A percentile compares a stretch with the other conserved stretches of the same genome.
Conservation (phyloP, 2,113 vertebrate genomes). For the Sakesphorus luctuosus region DNA sequence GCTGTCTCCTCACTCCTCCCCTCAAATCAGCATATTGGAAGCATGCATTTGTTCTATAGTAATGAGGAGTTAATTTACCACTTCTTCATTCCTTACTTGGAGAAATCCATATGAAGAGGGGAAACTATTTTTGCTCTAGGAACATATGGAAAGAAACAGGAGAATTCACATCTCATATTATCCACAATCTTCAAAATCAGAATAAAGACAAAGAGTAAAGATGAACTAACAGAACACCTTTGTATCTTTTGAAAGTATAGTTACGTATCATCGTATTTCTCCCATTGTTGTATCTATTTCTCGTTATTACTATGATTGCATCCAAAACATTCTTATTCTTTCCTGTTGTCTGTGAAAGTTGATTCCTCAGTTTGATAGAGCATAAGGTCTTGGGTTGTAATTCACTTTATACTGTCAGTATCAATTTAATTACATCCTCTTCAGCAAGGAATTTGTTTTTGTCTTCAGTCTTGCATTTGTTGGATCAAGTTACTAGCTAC, state of each 20-base stretch:
- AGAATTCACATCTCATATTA: constrained; percentile 26
- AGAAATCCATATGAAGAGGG: constrained; percentile 52
- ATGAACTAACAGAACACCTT: background rate
- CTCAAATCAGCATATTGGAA: constrained; percentile 46
- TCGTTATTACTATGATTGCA: background rate
- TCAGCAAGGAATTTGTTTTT: constrained; percentile 16
- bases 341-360: background rate
- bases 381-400: constrained; percentile 33
- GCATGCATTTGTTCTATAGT: constrained; percentile 50
- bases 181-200: background rate
- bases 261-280: background rate
- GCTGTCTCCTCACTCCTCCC: constrained; percentile 24
- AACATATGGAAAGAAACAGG: constrained; percentile 64
- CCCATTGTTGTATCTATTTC: background rate
- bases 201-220: constrained; percentile 36
- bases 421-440: constrained; percentile 8
- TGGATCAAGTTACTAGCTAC: constrained; percentile 47
- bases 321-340: background rate
- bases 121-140: constrained; percentile 59
- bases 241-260: background rate
- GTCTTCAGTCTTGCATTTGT: constrained; percentile 28
- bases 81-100: constrained; percentile 55
- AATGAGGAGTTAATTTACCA: constrained; percentile 70
- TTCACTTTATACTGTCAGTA: constrained; percentile 29
- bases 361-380: background rate